Evolutionary conservation across 1,140 invertebrate genomes (phyloP).

Genomic region (Druon quercuslanigerum): DNA sequence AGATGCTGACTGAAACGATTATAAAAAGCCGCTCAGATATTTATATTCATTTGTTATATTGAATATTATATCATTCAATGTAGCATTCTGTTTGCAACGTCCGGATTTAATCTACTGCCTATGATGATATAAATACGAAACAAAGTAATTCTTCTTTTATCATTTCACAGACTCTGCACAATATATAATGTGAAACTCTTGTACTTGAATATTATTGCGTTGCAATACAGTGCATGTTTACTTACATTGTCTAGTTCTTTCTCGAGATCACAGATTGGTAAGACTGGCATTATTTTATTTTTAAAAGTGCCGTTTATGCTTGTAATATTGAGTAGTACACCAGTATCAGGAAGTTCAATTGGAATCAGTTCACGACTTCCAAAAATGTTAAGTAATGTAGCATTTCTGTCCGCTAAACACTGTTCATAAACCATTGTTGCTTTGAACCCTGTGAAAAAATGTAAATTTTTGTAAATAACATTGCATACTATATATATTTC

Average conservation of each 20-base stretch:
- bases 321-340: constrained; percentile 76
- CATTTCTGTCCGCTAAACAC: constrained; percentile 82
- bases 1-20: constrained; percentile 87
- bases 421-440: constrained; percentile 89
- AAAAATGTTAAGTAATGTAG: constrained; percentile 77
- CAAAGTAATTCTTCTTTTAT: too few relatives aligned
- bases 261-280: constrained; percentile 88
- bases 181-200: too few relatives aligned
- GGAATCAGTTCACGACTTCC: constrained; percentile 74
- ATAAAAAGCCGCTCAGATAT: not conserved
- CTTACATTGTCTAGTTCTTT: constrained; percentile 92
- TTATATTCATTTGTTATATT: too few relatives aligned
- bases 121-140: too few relatives aligned
- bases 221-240: constrained; percentile 48
- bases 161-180: too few relatives aligned
- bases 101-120: too few relatives aligned
- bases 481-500: too few relatives aligned
- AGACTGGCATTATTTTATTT: constrained; percentile 78
- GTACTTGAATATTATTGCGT: not conserved
- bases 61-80: too few relatives aligned
- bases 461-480: not conserved
- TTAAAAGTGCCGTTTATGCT: constrained; percentile 78
- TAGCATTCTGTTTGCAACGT: too few relatives aligned
- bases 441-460: constrained; percentile 82
- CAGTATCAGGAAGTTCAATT: constrained; percentile 74